Conservation (phyloP, 2,888 invertebrate genomes). For the Melinaea marsaeus region DNA sequence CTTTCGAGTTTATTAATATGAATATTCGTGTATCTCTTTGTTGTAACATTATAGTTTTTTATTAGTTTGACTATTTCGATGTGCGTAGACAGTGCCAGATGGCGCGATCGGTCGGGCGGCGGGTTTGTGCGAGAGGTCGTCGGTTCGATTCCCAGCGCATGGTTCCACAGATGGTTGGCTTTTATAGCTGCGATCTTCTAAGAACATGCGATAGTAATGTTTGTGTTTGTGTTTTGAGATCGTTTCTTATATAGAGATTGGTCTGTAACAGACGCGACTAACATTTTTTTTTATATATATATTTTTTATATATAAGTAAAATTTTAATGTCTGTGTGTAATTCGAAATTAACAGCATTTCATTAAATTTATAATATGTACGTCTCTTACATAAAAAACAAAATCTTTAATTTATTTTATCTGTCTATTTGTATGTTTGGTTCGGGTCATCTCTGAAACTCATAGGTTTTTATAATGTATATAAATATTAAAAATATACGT, state of each 20-base stretch:
- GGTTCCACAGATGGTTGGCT: slow-evolving; percentile 65
- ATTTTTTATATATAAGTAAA: slow-evolving; percentile 3
- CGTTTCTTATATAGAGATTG: slow-evolving; percentile 42
- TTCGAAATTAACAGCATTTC: neutral
- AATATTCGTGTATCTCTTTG: slow-evolving; percentile 46
- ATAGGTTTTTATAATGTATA: too few species aligned
- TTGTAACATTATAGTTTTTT: neutral
- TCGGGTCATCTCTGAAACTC: too few species aligned
- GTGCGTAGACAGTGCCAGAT: slow-evolving; percentile 11
- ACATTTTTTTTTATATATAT: slow-evolving; percentile 28
- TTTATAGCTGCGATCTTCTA: slow-evolving; percentile 60
- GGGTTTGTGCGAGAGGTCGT: slow-evolving; percentile 27
- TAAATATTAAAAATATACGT: neutral
- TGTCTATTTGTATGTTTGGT: too few species aligned
- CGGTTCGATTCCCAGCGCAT: slow-evolving; percentile 58
- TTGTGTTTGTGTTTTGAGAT: slow-evolving; percentile 40
- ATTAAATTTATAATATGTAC: neutral
- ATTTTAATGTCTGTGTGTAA: neutral
- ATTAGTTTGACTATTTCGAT: slow-evolving; percentile 33
- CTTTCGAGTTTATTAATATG: slow-evolving; percentile 60
- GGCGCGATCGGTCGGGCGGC: slow-evolving; percentile 30
- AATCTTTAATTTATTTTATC: too few species aligned
- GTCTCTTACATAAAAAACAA: too few species aligned
- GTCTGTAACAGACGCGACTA: slow-evolving; percentile 25
- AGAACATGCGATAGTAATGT: slow-evolving; percentile 64